Evolutionary conservation across 1,140 invertebrate genomes (phyloP), one percentile per base, ranked within the genome.

Genomic region (Rhopalosiphum maidis): DNA sequence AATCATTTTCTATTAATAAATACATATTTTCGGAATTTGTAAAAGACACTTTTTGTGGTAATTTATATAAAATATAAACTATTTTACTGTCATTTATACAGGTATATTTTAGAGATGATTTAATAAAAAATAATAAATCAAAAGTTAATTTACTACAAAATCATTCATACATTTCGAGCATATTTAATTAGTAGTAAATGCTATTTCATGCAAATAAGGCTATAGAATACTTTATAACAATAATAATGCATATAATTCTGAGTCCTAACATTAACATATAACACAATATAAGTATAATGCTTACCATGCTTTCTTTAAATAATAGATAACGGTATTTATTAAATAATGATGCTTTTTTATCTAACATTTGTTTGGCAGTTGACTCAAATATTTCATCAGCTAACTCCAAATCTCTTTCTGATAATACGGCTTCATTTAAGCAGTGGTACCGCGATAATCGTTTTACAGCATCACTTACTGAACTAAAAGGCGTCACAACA

Each of bases 241-340:
- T n/a, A 77, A 77, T n/a, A 77, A 77, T 77, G 60, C 30, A 77
- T 6, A 77, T 60, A n/a, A 77, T 77, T 77, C 30, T n/a, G 30
- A n/a, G 60, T 77, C 60, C n/a, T 77, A 77, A 77, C 21, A 35
- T 77, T 77, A 77, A 77, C 11, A 77, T n/a, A 18, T 18, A n/a
- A 77, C n/a, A 77, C 60, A 77, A 77, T 77, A n/a, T 6, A 35
- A 77, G 5, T 77, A 77, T 55, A 41, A 46, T 86, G 95, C 96
- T 96, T 95, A 98, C 97, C 96, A 97, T 98, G 94, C 97, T 98
- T 94, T 98, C 97, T 95, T 98, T 97, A 87, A 98, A 95, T n/a
- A 98, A 95, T 30, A 98, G 95, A 94, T 96, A 96, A 89, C 97
- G 96, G 95, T 98, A 98, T 95, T 98, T 98, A 94, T 97, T 97